Evolutionary conservation across 2,113 vertebrate genomes (phyloP).

Genomic region (Psittacus erithacus): DNA sequence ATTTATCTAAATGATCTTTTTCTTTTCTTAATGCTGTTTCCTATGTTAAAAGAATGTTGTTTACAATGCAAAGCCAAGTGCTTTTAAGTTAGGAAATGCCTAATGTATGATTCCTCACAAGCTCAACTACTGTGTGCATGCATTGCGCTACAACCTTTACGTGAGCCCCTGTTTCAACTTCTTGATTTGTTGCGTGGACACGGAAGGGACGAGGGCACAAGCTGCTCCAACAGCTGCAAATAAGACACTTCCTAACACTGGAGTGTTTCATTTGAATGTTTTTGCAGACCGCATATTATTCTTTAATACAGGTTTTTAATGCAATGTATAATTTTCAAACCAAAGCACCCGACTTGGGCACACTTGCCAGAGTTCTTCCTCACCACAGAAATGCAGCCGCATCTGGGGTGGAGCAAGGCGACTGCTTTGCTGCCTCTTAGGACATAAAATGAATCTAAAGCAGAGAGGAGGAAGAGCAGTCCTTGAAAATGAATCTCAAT

Average conservation of each 20-base stretch:
- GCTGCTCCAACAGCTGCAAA: conserved; percentile 5
- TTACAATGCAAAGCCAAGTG: conserved; percentile 54
- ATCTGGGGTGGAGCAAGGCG: conserved; percentile 29
- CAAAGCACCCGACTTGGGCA: not conserved
- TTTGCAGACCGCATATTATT: conserved; percentile 46
- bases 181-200: not conserved
- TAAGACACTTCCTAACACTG: conserved; percentile 49
- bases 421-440: not conserved
- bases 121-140: not conserved
- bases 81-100: conserved; percentile 68
- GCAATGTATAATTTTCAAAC: conserved; percentile 56
- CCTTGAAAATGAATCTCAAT: not conserved
- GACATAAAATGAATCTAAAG: not conserved
- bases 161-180: not conserved
- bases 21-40: not conserved
- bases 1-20: conserved; percentile 4
- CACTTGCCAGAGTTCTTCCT: conserved; percentile 42
- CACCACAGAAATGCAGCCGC: conserved; percentile 31
- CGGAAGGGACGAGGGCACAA: not conserved
- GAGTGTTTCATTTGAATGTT: not conserved
- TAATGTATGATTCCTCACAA: conserved; percentile 27
- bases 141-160: not conserved
- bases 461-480: not conserved
- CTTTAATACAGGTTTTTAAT: conserved; percentile 47
- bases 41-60: conserved; percentile 59